Evolutionary conservation across 2,113 vertebrate species (phyloP).

Genomic region (Percopsis transmontana): DNA sequence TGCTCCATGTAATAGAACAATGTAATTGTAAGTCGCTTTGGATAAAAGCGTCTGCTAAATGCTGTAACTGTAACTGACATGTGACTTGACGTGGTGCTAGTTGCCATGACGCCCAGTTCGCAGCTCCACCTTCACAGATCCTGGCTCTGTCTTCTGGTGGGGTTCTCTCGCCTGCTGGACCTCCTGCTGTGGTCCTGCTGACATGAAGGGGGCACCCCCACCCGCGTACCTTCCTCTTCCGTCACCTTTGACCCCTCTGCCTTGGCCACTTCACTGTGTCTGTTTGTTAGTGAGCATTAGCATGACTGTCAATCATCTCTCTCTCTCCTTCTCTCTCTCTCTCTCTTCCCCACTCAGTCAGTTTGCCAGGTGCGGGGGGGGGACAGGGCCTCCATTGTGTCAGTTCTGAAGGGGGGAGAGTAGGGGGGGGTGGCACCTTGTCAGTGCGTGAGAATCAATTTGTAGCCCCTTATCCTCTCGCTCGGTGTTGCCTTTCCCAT

Average conservation of each 20-base stretch:
- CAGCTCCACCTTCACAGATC: too few species aligned
- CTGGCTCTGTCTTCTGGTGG: too few species aligned
- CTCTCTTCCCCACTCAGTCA: conserved; percentile 1
- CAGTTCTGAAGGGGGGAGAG: conserved; percentile 36
- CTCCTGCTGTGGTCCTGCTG: too few species aligned
- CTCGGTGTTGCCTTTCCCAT: conserved; percentile 54
- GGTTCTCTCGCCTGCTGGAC: too few species aligned
- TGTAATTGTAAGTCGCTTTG: too few species aligned
- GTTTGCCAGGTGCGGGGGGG: conserved; percentile 48
- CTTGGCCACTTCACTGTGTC: conserved; percentile 30
- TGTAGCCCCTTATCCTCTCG: conserved; percentile 58
- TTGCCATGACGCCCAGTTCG: too few species aligned
- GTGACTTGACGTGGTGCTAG: too few species aligned
- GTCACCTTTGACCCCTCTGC: conserved; percentile 51
- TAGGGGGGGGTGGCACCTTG: conserved; percentile 41
- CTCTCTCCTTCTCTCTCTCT: conserved; percentile 23
- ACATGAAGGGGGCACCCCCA: too few species aligned
- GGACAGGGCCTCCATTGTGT: conserved; percentile 58
- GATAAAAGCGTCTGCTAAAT: too few species aligned
- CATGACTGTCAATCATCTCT: conserved; percentile 68
- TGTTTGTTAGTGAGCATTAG: conserved; percentile 75
- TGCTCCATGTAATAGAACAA: too few species aligned
- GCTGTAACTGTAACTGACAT: too few species aligned
- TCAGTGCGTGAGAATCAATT: conserved; percentile 72
- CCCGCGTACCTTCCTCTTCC: conserved; percentile 55